A percentile compares a stretch with the other conserved stretches of the same genome.
Evolutionary conservation across 2,797 vertebrate species (phyloP).

Genomic region (Megalops cyprinoides): DNA sequence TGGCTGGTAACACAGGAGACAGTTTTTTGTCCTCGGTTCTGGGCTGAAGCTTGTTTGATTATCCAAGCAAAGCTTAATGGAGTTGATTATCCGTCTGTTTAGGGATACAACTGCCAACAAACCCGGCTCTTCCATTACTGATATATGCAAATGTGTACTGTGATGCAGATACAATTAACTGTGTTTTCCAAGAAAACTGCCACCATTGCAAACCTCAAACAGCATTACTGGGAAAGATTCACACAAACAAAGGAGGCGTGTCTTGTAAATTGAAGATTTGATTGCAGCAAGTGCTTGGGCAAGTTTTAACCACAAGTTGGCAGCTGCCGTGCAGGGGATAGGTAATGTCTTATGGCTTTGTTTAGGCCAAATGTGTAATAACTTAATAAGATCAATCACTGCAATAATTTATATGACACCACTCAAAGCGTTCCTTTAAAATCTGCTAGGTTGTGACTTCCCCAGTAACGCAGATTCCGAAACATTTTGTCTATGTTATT

Average conservation of each 20-base stretch:
- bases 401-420: not conserved
- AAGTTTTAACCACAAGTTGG: not conserved
- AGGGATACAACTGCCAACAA: conserved; percentile 15
- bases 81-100: conserved; percentile 23
- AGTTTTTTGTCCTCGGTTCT: not conserved
- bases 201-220: not conserved
- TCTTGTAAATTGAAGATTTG: not conserved
- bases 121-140: not conserved
- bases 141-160: conserved; percentile 15
- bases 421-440: not conserved
- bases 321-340: not conserved
- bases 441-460: not conserved
- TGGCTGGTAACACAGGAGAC: too few species aligned
- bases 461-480: too few species aligned
- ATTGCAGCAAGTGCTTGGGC: not conserved
- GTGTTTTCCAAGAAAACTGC: not conserved
- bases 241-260: not conserved
- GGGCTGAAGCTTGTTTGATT: conserved; percentile 14
- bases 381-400: not conserved
- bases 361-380: not conserved
- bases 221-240: not conserved
- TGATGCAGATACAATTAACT: conserved; percentile 12
- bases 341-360: not conserved
- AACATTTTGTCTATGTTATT: not conserved
- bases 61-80: conserved; percentile 1